Base-by-base conservation (phyloP, 2,113 vertebrate species). In the Semnopithecus entellus region DNA sequence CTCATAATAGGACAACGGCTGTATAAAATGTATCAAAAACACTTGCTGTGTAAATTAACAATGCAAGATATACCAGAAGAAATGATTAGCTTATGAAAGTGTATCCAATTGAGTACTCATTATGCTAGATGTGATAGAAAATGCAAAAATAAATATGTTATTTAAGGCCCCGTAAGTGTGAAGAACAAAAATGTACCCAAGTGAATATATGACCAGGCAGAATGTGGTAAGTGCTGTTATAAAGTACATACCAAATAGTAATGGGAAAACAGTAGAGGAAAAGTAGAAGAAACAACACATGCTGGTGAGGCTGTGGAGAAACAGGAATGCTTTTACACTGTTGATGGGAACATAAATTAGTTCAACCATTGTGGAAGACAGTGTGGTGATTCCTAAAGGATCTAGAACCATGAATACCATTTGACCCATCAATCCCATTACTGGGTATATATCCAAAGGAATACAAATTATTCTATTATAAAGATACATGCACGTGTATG, bases 31-130 rank as follows among this genome's bases (percentile, higher is more conserved):
- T 32, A 83, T 32, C 35, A 90, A 55, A 83, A 70, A 87, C 25
- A 1, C 7, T 66, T 73, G 66, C 0, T 81, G 35, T 66, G 48
- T 43, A 94, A 82, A 59, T 82, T 78, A 88, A 82, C 20, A 87
- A 83, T 59, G 50, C 5, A 88, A 78, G 50, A 5, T 43, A 70
- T 75, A 92, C 3, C 18, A 88, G 27, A 92, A 88, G 30, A 84
- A 88, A 92, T 88, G 23, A 84, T 50, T 73, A 83, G 50, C 8
- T 92, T 73, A 85, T 72, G 40, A 88, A 84, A 96, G 64, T 27
- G 17, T 43, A 88, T 78, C 81, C 43, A 73, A 92, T 30, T 88
- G 59, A 80, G 35, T 88, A 79, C 50, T 32, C 57, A 83, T n/a
- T 79, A 61, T 90, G 55, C 13, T 73, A 66, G 25, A 45, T 80